Evolutionary conservation across 53 echinoderm and acorn worm species (phyloP).

Genomic region (Echinometra lucunter): DNA sequence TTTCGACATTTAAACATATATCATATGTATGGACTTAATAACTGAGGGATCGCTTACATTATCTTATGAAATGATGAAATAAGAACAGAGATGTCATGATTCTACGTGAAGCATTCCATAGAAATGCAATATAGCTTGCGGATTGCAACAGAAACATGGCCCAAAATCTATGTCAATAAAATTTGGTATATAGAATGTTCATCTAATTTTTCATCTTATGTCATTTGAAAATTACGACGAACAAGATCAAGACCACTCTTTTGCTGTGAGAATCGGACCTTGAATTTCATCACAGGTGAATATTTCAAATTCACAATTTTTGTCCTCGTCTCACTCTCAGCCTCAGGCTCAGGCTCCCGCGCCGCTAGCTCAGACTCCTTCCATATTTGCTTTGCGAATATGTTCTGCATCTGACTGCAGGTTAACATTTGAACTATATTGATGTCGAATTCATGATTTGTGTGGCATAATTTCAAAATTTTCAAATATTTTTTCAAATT

Average conservation of each 20-base stretch:
- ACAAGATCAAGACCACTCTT: neutral
- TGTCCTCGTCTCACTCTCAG: no score
- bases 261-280: neutral
- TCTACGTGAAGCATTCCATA: constrained; percentile 23
- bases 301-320: constrained; percentile 17
- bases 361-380: no score
- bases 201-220: neutral
- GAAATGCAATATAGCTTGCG: neutral
- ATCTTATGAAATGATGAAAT: neutral
- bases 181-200: neutral
- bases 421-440: no score
- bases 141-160: neutral
- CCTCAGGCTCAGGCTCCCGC: no score
- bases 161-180: neutral
- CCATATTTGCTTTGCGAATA: no score
- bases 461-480: no score
- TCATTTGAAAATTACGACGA: neutral
- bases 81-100: neutral
- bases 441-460: no score
- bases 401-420: no score
- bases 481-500: no score
- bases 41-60: neutral
- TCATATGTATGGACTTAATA: neutral
- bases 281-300: neutral
- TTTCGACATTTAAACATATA: neutral